Evolutionary conservation across 2,888 invertebrate genomes (phyloP), one percentile per base, ranked within the genome.

Genomic region (Nymphalis polychloros): DNA sequence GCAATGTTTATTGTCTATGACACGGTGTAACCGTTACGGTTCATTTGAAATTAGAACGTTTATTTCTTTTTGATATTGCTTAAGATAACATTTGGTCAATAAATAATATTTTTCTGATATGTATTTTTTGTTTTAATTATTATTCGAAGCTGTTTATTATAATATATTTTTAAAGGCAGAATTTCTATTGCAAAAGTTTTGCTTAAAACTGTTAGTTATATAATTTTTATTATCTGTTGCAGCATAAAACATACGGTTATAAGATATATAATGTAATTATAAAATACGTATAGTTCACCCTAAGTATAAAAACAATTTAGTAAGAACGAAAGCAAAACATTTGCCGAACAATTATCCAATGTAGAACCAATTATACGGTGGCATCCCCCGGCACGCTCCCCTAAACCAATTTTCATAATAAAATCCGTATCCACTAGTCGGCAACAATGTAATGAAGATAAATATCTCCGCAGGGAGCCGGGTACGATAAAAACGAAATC

Each of bases 401-500:
- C 86, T 81, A 79, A 80, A 84, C 84, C 84, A 87, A 87, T 86
- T 84, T 86, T 81, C 84, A 84, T 84, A 88, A 88, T 89, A 88
- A 87, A 89, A 90, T 88, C 87, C 84, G 86, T 85, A 88, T 86
- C 86, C 86, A 85, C 80, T 84, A 87, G 84, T 86, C 84, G 78
- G 78, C 83, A 79, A 79, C 84, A 81, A 83, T 82, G 81, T 85
- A 88, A 92, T 92, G 89, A 87, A 91, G 91, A 92, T 91, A 86
- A 89, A 92, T 92, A 90, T 89, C 89, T 80, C 90, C 70, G 74
- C 79, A 75, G 90, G 92, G 91, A 90, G 78, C 79, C 73, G 76
- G 70, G 66, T 61, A 84, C 88, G 87, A 90, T 91, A 90, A 92
- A 90, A 92, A 88, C 84, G 81, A 84, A 88, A 90, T 90, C 89